Base-by-base conservation (phyloP, 1,140 invertebrate genomes). In the Telenomus remus region DNA sequence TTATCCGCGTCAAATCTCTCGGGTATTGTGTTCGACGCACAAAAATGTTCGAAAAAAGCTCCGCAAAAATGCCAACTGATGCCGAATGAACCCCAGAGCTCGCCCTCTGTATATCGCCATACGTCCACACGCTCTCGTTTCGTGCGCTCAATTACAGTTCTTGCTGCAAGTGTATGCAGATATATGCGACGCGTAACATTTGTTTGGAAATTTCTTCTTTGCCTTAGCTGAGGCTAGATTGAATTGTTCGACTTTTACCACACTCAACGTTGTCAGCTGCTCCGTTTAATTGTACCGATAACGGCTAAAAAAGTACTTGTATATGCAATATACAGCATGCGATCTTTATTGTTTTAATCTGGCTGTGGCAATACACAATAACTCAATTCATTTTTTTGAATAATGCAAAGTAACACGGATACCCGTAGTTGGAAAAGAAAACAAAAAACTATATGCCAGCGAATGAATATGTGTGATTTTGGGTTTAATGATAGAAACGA, bases 1-100 rank as follows among this genome's bases (percentile, higher is more conserved):
- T 86, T 87, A 87, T 86, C 86, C 79, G 84, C 77, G 83, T 81
- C 79, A 80, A 81, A 88, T 86, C 84, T 86, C 76, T n/a, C 42
- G 55, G 56, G 79, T 79, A 86, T 86, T 86, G 84, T 86, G 86
- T 84, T 85, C 77, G 34, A 51, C 27, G 14, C 0, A 27, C 11
- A 56, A 64, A 51, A 50, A 46, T 14, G 15, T 10, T 5, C 4
- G 33, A 16, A 55, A 54, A 49, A 56, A 49, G 13, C 12, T 42
- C 19, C n/a, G 13, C 55, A 48, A 65, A 65, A 73, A 55, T 59
- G 35, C 39, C n/a, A 54, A 51, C 53, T 55, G n/a, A n/a, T n/a
- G 50, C 57, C 57, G 51, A 65, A 74, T 50, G 9, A 39, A 39
- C n/a, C n/a, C 9, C 2, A 39, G 9, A 39, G 37, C 2, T 39